Base-by-base conservation (phyloP, 2,888 invertebrate species). In the Isotomurus palustris region DNA sequence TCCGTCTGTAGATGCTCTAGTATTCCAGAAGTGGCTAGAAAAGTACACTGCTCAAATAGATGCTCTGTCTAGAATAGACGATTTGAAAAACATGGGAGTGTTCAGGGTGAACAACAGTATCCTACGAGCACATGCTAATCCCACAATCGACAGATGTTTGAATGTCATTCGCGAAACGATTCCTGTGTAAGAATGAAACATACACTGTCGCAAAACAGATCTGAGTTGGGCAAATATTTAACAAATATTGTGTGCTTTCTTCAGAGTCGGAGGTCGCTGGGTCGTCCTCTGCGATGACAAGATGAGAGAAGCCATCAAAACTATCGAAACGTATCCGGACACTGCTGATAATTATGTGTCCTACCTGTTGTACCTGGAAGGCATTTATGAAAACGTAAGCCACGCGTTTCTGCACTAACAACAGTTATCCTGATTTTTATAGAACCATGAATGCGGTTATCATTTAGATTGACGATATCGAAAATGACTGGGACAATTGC, bases 401-500 rank as follows among this genome's bases (percentile, higher is more conserved):
- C 22, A 12, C 21, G 17, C 22, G 41, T 40, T 40, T 40, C n/a
- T 19, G 8, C 8, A 32, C 8, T 32, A 32, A 32, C 8, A 10
- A 32, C 32, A 8, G 8, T 14, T 32, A 14, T 10, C 14, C 8
- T 14, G 12, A 40, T n/a, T 40, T 40, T 21, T 5, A 35, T 8
- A 21, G n/a, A n/a, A n/a, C n/a, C n/a, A n/a, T n/a, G n/a, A n/a
- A n/a, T n/a, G n/a, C n/a, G n/a, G n/a, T n/a, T 45, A 19, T 56
- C 43, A 69, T 71, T 4, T 69, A 84, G 72, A 82, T 91, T 52
- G 84, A 84, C 24, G 77, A 77, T 24, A 80, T 93, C 72, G 89
- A 91, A 72, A 78, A 81, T 44, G 81, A 84, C 28, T 77, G 90
- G 4, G 88, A 89, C 72, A 87, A 91, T 73, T 82, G 88, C 5